These are phyloP conservation scores for Thinocorus orbignyianus DNA, from an alignment of 2,113 vertebrate genomes.

Conservation along the genomic window DNA sequence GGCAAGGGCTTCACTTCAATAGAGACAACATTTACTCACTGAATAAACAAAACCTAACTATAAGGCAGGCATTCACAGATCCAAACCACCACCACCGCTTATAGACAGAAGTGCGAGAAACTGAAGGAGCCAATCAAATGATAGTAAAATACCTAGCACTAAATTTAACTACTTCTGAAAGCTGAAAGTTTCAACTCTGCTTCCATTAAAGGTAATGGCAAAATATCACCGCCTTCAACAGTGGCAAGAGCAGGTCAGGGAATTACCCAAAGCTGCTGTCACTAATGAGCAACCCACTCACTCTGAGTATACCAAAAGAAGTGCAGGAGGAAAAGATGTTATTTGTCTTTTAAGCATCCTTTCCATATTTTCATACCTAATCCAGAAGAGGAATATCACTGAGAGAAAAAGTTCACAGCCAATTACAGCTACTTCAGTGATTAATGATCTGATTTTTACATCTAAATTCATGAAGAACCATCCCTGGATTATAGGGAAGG, in stretches of 20 bases:
- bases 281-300: neutral
- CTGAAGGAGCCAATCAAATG: neutral
- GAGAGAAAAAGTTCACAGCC: neutral
- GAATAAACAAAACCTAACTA: slow-evolving; percentile 35
- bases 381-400: neutral
- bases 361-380: neutral
- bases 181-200: neutral
- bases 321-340: neutral
- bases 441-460: neutral
- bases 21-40: slow-evolving; percentile 34
- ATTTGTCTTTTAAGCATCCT: neutral
- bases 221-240: neutral
- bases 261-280: neutral
- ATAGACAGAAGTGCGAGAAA: neutral
- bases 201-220: neutral
- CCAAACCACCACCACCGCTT: neutral
- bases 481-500: neutral
- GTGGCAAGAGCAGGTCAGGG: neutral
- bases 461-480: neutral
- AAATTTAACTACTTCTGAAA: neutral
- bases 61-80: neutral
- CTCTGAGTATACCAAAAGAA: neutral
- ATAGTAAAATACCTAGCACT: neutral
- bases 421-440: neutral
- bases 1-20: neutral